These are phyloP conservation scores for Bombus affinis DNA, from an alignment of 1,140 invertebrate genomes.

Conservation along the genomic window DNA sequence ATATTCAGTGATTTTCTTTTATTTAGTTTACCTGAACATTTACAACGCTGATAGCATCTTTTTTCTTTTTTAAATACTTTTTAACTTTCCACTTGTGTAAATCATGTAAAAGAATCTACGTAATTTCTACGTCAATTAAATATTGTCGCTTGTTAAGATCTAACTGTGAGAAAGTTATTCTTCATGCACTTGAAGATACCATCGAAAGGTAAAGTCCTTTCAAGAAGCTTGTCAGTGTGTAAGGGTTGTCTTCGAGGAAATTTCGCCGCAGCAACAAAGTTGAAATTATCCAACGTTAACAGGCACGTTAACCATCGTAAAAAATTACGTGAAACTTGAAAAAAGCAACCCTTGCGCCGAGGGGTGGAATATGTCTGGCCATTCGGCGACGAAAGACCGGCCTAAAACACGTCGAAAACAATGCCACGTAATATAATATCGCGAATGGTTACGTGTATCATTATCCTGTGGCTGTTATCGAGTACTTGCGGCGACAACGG, in stretches of 20 bases:
- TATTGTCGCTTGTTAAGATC: no score
- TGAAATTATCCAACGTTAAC: not conserved
- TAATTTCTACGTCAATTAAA: no score
- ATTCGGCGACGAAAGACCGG: constrained; percentile 47
- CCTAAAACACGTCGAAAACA: constrained; percentile 54
- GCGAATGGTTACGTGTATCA: constrained; percentile 59
- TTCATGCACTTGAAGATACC: not conserved
- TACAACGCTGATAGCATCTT: no score
- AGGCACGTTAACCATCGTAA: constrained; percentile 1
- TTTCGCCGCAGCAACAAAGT: no score
- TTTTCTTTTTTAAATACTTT: no score
- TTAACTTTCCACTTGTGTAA: no score
- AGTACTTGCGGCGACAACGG: not conserved
- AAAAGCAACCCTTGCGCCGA: not conserved
- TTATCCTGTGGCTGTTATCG: constrained; percentile 49
- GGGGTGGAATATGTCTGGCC: constrained; percentile 28
- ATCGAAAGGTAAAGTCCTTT: not conserved
- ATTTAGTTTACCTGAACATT: no score
- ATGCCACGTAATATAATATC: constrained; percentile 61
- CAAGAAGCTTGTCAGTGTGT: not conserved
- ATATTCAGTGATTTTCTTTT: no score
- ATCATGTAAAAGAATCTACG: no score
- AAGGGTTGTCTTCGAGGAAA: not conserved
- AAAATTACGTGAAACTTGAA: not conserved
- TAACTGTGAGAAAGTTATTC: no score